A percentile compares a stretch with the other conserved stretches of the same genome.
Conservation (phyloP, 1,140 invertebrate species). For the Catajapyx aquilonaris region DNA sequence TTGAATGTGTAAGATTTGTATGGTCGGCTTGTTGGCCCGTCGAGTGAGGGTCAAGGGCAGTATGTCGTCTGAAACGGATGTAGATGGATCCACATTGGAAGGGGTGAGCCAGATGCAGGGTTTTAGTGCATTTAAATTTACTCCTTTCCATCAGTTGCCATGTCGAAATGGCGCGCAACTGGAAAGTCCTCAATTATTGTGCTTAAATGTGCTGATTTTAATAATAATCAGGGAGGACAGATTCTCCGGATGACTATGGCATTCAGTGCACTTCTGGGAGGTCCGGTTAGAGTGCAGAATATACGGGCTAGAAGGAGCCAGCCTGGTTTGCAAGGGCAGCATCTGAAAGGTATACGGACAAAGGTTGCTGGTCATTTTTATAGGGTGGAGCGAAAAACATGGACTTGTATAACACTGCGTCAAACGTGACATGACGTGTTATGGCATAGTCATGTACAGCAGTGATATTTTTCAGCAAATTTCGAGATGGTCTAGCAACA, state of each 20-base stretch:
- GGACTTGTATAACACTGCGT: slow-evolving; percentile 3
- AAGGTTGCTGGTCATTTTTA: slow-evolving; percentile 1
- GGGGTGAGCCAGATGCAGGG: slow-evolving; percentile 24
- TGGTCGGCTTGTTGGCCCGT: too few species aligned
- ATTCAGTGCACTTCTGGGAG: slow-evolving; percentile 47
- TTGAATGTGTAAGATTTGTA: too few species aligned
- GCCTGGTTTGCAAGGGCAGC: slow-evolving; percentile 66
- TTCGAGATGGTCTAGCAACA: too few species aligned
- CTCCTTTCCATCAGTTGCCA: not conserved
- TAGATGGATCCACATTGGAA: slow-evolving; percentile 40
- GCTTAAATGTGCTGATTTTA: slow-evolving; percentile 8
- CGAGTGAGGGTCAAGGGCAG: too few species aligned
- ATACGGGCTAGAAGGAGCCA: slow-evolving; percentile 57
- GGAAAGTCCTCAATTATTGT: slow-evolving; percentile 7
- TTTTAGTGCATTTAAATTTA: slow-evolving; percentile 5
- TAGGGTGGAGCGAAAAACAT: not conserved
- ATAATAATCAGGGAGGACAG: slow-evolving; percentile 54
- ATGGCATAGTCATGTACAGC: too few species aligned
- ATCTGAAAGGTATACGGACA: slow-evolving; percentile 42
- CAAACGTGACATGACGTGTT: too few species aligned
- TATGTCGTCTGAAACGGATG: slow-evolving; percentile 19
- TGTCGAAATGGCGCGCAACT: slow-evolving; percentile 1
- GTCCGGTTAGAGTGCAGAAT: slow-evolving; percentile 50
- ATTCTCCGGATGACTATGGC: slow-evolving; percentile 57
- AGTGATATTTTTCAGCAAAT: too few species aligned